phyloP scores from a whole-genome alignment of 2,797 vertebrate genomes.

The Chanos chanos region DNA sequence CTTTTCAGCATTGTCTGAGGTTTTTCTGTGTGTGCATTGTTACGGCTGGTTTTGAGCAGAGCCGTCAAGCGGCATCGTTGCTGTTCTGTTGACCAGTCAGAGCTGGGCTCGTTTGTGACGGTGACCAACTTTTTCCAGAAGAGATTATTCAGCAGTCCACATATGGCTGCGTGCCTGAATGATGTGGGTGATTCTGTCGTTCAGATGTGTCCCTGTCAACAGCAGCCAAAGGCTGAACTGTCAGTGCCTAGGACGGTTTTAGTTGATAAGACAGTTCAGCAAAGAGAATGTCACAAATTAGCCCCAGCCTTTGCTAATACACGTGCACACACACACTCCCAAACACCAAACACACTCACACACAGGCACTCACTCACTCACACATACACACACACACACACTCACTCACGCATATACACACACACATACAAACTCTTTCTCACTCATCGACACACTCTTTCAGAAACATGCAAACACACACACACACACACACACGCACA shows the following conservation, averaged over 20 bases:
- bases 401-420: constrained; percentile 3
- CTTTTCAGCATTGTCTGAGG: constrained; percentile 22
- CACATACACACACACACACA: neutral
- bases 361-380: neutral
- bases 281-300: no score
- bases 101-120: neutral
- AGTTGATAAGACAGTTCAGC: neutral
- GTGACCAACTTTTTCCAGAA: constrained; percentile 1
- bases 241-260: neutral
- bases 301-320: no score
- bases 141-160: neutral
- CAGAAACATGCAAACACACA: neutral
- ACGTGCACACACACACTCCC: neutral
- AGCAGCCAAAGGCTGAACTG: neutral
- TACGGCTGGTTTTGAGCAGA: neutral
- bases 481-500: neutral
- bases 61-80: constrained; percentile 1
- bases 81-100: constrained; percentile 16
- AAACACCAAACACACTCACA: no score
- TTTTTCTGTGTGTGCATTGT: constrained; percentile 11
- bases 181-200: neutral
- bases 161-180: no score
- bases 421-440: constrained; percentile 4
- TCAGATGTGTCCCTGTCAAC: neutral
- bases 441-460: neutral